Evolutionary conservation across 2,113 vertebrate genomes (phyloP).

Genomic region (Scalopus aquaticus): DNA sequence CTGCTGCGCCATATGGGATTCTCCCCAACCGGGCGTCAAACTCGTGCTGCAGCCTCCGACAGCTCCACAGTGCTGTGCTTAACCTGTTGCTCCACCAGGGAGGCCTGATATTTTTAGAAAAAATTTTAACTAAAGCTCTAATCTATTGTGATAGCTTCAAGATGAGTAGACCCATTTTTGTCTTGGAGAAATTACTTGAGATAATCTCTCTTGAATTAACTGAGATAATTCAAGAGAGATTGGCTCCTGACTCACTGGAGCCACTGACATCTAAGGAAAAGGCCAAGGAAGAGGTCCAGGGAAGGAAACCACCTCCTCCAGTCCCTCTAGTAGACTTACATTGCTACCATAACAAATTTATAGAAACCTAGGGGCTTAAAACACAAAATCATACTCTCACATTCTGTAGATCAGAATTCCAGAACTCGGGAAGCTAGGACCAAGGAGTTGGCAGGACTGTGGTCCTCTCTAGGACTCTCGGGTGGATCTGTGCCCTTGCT

Average conservation of each 20-base stretch:
- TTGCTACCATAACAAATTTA: background rate
- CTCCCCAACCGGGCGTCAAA: too few relatives aligned
- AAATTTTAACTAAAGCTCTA: background rate
- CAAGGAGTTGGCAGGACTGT: background rate
- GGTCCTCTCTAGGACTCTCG: background rate
- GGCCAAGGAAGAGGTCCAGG: background rate
- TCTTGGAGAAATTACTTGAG: conserved; percentile 8
- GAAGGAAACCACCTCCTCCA: background rate
- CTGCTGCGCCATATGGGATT: too few relatives aligned
- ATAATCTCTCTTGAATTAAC: too few relatives aligned
- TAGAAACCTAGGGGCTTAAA: background rate
- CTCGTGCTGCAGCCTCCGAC: too few relatives aligned
- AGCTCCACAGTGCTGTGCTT: too few relatives aligned
- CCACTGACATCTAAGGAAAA: background rate
- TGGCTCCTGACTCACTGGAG: background rate
- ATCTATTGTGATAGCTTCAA: background rate
- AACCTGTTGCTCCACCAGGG: too few relatives aligned
- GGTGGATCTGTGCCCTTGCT: background rate
- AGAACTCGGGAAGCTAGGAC: background rate
- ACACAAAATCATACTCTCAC: background rate
- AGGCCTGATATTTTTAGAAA: too few relatives aligned
- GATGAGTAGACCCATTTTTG: background rate
- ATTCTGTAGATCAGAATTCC: background rate
- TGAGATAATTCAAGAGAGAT: background rate
- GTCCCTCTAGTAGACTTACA: background rate